Percentiles rank a stretch among this genome's conserved stretches.
These are phyloP conservation scores for Protaetia brevitarsis DNA, from an alignment of 1,140 invertebrate species.

Conservation along the genomic window DNA sequence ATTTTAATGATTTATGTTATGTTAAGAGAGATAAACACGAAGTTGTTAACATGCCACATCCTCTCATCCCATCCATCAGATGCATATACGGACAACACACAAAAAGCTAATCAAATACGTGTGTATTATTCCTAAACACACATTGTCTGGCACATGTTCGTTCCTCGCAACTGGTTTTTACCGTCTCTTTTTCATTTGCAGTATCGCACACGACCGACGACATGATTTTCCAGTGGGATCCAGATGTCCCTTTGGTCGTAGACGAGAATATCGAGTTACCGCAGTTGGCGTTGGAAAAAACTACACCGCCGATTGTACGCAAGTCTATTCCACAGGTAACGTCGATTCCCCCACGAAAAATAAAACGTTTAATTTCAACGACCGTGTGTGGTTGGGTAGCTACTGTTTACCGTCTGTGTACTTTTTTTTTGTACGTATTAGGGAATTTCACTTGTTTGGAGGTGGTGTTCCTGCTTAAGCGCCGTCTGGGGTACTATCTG, in stretches of 20 bases:
- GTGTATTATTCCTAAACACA: too few species aligned
- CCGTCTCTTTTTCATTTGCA: conserved; percentile 50
- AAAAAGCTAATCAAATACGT: too few species aligned
- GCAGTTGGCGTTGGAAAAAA: conserved; percentile 79
- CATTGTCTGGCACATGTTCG: too few species aligned
- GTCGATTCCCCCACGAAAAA: neutral
- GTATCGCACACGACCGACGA: conserved; percentile 89
- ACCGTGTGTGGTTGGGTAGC: neutral
- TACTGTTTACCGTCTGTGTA: neutral
- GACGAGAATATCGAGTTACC: conserved; percentile 85
- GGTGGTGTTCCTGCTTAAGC: conserved; percentile 80
- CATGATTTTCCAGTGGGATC: conserved; percentile 87
- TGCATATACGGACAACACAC: too few species aligned
- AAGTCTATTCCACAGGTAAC: conserved; percentile 79
- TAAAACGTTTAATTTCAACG: conserved; percentile 24
- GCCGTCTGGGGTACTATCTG: conserved; percentile 80
- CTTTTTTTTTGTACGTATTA: conserved; percentile 33
- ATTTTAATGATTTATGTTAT: too few species aligned
- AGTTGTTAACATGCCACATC: too few species aligned
- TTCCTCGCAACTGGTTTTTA: too few species aligned
- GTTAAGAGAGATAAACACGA: too few species aligned
- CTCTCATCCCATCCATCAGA: too few species aligned
- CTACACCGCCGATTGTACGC: conserved; percentile 82
- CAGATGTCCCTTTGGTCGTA: conserved; percentile 83
- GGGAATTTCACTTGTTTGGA: conserved; percentile 87